Base-by-base conservation (phyloP, 2,797 vertebrate genomes). In the Tauraco hartlaubi region DNA sequence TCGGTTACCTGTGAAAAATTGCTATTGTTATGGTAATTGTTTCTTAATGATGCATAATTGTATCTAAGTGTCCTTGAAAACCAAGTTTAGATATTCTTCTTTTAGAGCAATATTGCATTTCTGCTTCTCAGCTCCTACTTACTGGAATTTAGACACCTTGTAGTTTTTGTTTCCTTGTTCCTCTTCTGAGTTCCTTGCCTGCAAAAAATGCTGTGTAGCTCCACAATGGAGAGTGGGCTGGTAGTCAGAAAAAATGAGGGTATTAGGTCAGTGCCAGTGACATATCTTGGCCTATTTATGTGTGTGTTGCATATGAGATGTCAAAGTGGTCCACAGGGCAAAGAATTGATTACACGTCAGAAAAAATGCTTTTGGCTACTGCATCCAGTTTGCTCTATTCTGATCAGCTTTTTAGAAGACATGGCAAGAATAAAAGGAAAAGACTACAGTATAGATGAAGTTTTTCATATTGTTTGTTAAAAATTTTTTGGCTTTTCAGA, bases 291-390 rank as follows among this genome's bases (percentile, higher is more conserved):
- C 61, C 55, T 85, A 12, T 88, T 90, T 85, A 17, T 73, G 11
- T 43, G 44, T 84, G 26, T 64, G 21, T 61, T 62, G 46, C 10
- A 6, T 85, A 44, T 71, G 72, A 82, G 52, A 67, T 76, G 37
- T 69, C 55, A 49, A 55, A 68, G 35, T 59, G 37, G 51, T 81
- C 62, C 55, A 56, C 16, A 76, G 73, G 62, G 67, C 54, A 81
- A 86, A 88, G 33, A 72, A 92, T 31, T 79, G 82, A 86, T 92
- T 94, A 52, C 28, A 31, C 73, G 41, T 82, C 69, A 86, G 55
- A 81, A 88, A 91, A 86, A 88, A 76, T 54, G 51, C 82, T 91
- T 63, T 79, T 88, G 73, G 35, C 69, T 76, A 22, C 55, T 86
- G 44, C 26, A 75, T 28, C 33, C 28, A 62, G 43, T 90, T 91